Conservation (phyloP, 1,140 invertebrate species). For the Triops longicaudatus region DNA sequence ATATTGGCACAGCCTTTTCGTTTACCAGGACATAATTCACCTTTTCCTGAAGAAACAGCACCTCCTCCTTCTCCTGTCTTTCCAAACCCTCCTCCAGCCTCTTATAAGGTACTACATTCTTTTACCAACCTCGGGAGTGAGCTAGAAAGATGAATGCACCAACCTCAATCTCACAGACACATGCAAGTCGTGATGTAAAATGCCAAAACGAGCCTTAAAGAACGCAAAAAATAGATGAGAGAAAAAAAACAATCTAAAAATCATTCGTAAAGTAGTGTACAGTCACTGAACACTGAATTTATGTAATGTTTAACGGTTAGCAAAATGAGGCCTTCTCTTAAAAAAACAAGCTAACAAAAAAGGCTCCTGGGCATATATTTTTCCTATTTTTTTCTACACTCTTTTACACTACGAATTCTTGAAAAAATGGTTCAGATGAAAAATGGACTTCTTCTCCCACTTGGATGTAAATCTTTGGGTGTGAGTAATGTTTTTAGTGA, state of each 20-base stretch:
- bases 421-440: not conserved
- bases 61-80: not conserved
- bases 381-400: not conserved
- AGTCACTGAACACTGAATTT: not conserved
- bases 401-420: too few species aligned
- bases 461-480: not conserved
- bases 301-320: not conserved
- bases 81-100: not conserved
- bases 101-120: not conserved
- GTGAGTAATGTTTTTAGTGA: slow-evolving; percentile 1
- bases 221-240: not conserved
- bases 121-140: not conserved
- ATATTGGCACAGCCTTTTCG: slow-evolving; percentile 14
- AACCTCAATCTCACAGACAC: slow-evolving; percentile 7
- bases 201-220: not conserved
- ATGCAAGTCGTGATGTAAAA: not conserved
- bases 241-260: not conserved
- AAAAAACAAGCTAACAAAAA: not conserved
- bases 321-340: not conserved
- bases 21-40: slow-evolving; percentile 3
- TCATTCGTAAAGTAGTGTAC: not conserved
- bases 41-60: not conserved
- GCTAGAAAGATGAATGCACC: not conserved
- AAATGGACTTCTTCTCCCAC: not conserved
- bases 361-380: not conserved